These are phyloP conservation scores for Taurulus bubalis DNA, from an alignment of 2,113 vertebrate species.

Conservation along the genomic window DNA sequence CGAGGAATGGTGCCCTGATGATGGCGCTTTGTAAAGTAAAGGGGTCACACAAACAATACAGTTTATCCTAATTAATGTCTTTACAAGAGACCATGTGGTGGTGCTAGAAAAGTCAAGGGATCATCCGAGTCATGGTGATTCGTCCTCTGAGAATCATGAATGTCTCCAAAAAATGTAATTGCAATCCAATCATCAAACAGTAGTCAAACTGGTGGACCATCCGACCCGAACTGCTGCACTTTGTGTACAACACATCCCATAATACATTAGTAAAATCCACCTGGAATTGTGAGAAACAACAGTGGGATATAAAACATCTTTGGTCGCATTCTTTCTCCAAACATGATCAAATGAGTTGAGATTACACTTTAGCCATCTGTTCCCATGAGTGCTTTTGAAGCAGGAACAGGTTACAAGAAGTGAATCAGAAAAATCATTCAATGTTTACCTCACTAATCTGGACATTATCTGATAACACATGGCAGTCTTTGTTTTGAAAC, in stretches of 20 bases:
- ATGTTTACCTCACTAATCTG: constrained; percentile 12
- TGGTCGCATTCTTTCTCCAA: constrained; percentile 45
- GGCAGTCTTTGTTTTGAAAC: constrained; percentile 36
- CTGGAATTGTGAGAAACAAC: constrained; percentile 4
- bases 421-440: constrained; percentile 9
- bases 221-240: neutral
- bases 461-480: constrained; percentile 23
- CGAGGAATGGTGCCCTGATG: too few relatives aligned
- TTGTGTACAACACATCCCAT: neutral
- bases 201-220: neutral
- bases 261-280: neutral
- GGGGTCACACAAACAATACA: neutral
- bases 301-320: constrained; percentile 30
- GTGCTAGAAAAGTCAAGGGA: too few relatives aligned
- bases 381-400: constrained; percentile 37
- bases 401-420: constrained; percentile 30
- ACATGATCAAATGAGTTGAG: constrained; percentile 42
- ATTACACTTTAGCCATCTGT: neutral
- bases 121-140: neutral
- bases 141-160: neutral
- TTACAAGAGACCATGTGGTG: neutral
- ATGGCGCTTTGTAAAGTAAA: neutral
- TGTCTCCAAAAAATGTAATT: neutral
- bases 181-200: neutral
- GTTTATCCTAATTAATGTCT: neutral